phyloP scores from a whole-genome alignment of 1,140 invertebrate species.

The Drosophila kohkoa region DNA sequence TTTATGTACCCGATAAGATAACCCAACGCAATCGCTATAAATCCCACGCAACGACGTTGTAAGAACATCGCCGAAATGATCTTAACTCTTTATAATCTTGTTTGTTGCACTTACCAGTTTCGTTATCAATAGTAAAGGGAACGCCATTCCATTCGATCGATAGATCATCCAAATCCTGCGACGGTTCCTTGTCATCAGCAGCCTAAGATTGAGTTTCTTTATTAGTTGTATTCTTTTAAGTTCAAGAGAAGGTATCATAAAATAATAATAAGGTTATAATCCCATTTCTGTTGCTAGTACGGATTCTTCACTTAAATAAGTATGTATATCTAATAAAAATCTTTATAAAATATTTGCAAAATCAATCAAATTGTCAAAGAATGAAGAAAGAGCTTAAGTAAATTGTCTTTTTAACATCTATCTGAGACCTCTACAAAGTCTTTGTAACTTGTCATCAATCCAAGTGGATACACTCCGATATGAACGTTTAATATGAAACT shows the following conservation, averaged over 20 bases:
- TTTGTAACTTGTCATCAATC: too few species aligned
- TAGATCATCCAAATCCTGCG: conserved; percentile 59
- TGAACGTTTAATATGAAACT: too few species aligned
- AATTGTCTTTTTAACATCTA: too few species aligned
- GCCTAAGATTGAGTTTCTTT: conserved; percentile 60
- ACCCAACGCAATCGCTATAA: background rate
- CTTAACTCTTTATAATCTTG: background rate
- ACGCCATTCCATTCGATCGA: conserved; percentile 91
- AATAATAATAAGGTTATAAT: too few species aligned
- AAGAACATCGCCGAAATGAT: background rate
- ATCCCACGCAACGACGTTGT: conserved; percentile 18
- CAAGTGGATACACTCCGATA: too few species aligned
- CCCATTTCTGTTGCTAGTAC: too few species aligned
- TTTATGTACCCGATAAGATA: conserved; percentile 40
- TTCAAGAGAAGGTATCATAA: background rate
- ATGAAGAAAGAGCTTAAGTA: too few species aligned
- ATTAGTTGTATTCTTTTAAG: background rate
- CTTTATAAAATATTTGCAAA: too few species aligned
- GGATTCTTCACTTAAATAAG: too few species aligned
- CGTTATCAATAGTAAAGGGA: conserved; percentile 93
- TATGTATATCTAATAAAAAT: too few species aligned
- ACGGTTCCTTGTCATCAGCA: conserved; percentile 61
- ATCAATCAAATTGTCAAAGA: too few species aligned
- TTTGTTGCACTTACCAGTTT: conserved; percentile 90
- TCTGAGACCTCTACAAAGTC: too few species aligned